Percentiles rank a stretch among this genome's conserved stretches.
phyloP scores from a whole-genome alignment of 2,888 invertebrate species.

The Masnerella sp. region DNA sequence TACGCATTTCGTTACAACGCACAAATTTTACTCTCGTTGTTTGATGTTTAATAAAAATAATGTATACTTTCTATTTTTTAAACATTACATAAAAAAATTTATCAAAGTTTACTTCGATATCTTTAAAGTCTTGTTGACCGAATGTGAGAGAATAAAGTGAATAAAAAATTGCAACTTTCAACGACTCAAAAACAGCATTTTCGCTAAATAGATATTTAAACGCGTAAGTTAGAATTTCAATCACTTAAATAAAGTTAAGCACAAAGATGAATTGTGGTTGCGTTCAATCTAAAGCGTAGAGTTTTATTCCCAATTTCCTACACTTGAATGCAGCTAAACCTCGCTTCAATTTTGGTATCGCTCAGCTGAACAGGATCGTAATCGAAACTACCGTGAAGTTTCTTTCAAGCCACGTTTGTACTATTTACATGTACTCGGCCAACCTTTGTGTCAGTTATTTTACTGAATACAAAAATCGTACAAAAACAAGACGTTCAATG shows the following conservation, averaged over 20 bases:
- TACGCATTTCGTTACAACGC: no score
- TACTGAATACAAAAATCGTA: slow-evolving; percentile 13
- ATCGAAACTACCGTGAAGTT: slow-evolving; percentile 44
- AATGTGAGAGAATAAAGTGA: no score
- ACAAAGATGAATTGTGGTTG: slow-evolving; percentile 44
- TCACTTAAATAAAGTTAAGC: slow-evolving; percentile 37
- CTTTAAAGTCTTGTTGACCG: no score
- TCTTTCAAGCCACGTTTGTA: slow-evolving; percentile 28
- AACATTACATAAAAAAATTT: no score
- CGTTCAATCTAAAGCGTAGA: slow-evolving; percentile 41
- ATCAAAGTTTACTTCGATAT: no score
- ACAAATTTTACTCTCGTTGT: no score
- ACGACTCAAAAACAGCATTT: slow-evolving; percentile 14
- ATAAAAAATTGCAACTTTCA: no score
- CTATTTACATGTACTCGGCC: slow-evolving; percentile 33
- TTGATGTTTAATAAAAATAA: no score
- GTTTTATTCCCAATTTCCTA: slow-evolving; percentile 33
- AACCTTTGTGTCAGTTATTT: slow-evolving; percentile 14
- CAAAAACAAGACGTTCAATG: slow-evolving; percentile 23
- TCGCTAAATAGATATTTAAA: background rate
- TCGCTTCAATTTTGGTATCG: slow-evolving; percentile 45
- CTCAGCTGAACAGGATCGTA: slow-evolving; percentile 38
- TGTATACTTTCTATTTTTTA: no score
- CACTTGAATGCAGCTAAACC: slow-evolving; percentile 41
- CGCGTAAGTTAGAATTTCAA: slow-evolving; percentile 28